Percentiles rank a stretch among this genome's conserved stretches.
phyloP scores from a whole-genome alignment of 1,140 invertebrate species.

The Pseudobourletiella spinata region DNA sequence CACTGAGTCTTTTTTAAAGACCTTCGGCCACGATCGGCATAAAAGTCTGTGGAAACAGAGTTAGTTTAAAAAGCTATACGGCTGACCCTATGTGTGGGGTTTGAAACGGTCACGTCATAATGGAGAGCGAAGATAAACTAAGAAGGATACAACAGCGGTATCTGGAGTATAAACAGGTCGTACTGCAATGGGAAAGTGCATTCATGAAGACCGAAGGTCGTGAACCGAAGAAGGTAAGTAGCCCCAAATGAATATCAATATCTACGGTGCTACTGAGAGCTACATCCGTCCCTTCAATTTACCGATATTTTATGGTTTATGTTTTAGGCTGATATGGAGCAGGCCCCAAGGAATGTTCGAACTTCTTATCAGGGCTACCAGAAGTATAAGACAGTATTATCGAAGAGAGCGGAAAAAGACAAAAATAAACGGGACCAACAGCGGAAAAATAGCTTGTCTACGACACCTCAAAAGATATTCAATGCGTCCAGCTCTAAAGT shows the following conservation, averaged over 20 bases:
- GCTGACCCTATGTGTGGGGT: too few relatives aligned
- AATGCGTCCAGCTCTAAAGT: not conserved
- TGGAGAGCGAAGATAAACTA: not conserved
- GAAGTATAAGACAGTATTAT: conserved; percentile 7
- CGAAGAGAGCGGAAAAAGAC: not conserved
- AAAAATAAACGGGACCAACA: not conserved
- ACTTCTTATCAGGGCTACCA: conserved; percentile 70
- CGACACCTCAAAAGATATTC: conserved; percentile 12
- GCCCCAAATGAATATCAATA: too few relatives aligned
- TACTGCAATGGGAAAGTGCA: conserved; percentile 16
- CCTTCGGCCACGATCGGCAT: too few relatives aligned
- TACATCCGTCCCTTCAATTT: too few relatives aligned
- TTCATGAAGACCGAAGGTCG: conserved; percentile 4
- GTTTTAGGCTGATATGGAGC: conserved; percentile 62
- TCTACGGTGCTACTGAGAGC: too few relatives aligned
- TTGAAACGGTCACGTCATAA: too few relatives aligned
- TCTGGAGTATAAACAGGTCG: not conserved
- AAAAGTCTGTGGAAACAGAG: too few relatives aligned
- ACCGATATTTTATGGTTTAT: too few relatives aligned
- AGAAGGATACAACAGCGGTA: not conserved
- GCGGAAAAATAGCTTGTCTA: not conserved
- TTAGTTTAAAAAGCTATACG: too few relatives aligned
- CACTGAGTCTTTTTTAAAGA: too few relatives aligned
- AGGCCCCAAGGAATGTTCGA: conserved; percentile 57
- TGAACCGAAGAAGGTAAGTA: conserved; percentile 18